Percentiles rank a stretch among this genome's conserved stretches.
Evolutionary conservation across 2,797 vertebrate species (phyloP).

Genomic region (Pampus argenteus): DNA sequence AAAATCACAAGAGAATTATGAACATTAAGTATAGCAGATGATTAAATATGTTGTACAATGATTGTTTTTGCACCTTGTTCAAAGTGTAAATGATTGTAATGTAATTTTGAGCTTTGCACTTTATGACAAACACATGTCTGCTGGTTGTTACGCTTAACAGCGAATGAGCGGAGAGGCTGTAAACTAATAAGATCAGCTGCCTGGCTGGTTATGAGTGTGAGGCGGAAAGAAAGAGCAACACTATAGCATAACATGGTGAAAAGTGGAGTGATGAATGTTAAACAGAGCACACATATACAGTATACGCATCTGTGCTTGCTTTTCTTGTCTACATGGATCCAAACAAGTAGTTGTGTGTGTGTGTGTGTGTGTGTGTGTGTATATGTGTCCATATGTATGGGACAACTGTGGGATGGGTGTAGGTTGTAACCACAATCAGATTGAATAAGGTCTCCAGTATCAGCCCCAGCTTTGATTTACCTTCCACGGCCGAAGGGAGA

Average conservation of each 20-base stretch:
- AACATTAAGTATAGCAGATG: slow-evolving; percentile 56
- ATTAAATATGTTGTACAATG: slow-evolving; percentile 66
- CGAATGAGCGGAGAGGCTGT: slow-evolving; percentile 50
- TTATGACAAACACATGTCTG: slow-evolving; percentile 79
- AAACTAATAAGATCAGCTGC: slow-evolving; percentile 63
- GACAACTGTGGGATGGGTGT: slow-evolving; percentile 48
- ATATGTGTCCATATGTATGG: slow-evolving; percentile 48
- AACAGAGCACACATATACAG: slow-evolving; percentile 23
- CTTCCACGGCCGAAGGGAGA: slow-evolving; percentile 58
- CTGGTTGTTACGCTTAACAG: slow-evolving; percentile 68
- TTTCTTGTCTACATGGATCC: not conserved
- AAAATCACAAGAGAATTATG: slow-evolving; percentile 68
- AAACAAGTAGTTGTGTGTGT: slow-evolving; percentile 33
- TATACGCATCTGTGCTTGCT: not conserved
- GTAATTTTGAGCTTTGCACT: slow-evolving; percentile 54
- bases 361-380: slow-evolving; percentile 5
- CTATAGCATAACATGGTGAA: slow-evolving; percentile 49
- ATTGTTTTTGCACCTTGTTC: slow-evolving; percentile 67
- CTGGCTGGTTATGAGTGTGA: slow-evolving; percentile 51
- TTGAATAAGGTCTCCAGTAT: slow-evolving; percentile 67
- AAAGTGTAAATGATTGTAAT: slow-evolving; percentile 67
- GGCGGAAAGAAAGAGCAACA: slow-evolving; percentile 41
- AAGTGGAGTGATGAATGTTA: slow-evolving; percentile 48
- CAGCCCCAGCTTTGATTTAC: slow-evolving; percentile 75
- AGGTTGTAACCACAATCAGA: slow-evolving; percentile 51